Evolutionary conservation across 2,888 invertebrate genomes (phyloP), one percentile per base, ranked within the genome.

Genomic region (Hetaerina titia): DNA sequence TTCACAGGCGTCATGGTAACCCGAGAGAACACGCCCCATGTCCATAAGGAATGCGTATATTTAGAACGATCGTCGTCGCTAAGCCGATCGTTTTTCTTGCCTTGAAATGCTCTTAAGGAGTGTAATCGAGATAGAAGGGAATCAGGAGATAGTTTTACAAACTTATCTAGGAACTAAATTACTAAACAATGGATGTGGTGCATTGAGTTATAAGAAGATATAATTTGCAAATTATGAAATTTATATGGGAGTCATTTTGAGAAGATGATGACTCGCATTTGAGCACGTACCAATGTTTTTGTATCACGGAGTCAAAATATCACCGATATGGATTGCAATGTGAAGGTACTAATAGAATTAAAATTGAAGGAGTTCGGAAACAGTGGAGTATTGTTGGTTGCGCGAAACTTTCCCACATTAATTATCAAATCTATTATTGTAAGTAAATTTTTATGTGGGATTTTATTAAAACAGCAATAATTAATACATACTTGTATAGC

Each of bases 11-110:
- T 11, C 89, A 58, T 89, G 89, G 89, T 58, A 89, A 58, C 89
- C 56, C 57, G 22, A 25, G 0, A 81, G 31, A 31, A 31, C 81
- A 81, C 81, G 81, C 7, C 89, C 22, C 19, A n/a, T 57, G 89
- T 89, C 89, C 89, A 57, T 89, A 57, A 89, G 89, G 81, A 81
- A 25, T 31, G 81, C 15, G 57, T 89, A 89, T 89, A 89, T 89
- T 89, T 89, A 89, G 89, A 89, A 58, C n/a, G 22, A 31, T 13
- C 89, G 89, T 13, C 89, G 89, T 89, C 89, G 89, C 89, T 89
- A 89, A 89, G 89, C 22, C 22, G 56, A 89, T 89, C 57, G 58
- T 89, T 89, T 89, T 22, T 57, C 89, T 89, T 22, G 56, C n/a
- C 22, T 13, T 22, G 13, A 9, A 19, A 57, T n/a, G 22, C 89